Percentiles rank a stretch among this genome's conserved stretches.
phyloP scores from a whole-genome alignment of 2,797 vertebrate species.

The Nyctibius grandis region DNA sequence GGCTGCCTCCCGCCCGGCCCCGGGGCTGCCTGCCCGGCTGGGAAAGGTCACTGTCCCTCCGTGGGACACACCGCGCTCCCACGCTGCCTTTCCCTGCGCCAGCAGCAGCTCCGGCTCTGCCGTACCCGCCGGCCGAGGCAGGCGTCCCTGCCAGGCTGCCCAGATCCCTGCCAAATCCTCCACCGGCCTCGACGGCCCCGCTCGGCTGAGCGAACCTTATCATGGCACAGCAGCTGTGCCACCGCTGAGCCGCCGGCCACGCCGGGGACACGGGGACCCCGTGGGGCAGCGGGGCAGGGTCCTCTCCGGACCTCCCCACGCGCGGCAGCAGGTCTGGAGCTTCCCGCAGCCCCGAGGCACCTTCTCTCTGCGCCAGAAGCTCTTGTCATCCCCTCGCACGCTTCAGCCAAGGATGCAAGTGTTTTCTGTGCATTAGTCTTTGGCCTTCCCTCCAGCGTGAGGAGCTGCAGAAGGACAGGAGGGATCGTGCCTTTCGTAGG shows the following conservation, averaged over 20 bases:
- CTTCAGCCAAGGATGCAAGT: background rate
- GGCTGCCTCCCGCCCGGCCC: background rate
- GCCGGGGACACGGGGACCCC: background rate
- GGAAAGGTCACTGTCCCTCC: background rate
- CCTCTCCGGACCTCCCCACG: too few species aligned
- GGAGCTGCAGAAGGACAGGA: background rate
- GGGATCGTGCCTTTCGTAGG: background rate
- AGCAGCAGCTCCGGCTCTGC: background rate
- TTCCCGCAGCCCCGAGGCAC: background rate
- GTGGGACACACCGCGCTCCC: rapidly evolving
- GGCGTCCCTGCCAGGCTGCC: background rate
- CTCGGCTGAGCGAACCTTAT: background rate
- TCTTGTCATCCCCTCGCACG: background rate
- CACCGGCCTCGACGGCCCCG: background rate
- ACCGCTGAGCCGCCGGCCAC: background rate
- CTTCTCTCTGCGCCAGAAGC: rapidly evolving
- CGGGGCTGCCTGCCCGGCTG: background rate
- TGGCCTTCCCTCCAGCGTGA: background rate
- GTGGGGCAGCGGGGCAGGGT: background rate
- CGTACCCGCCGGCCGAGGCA: background rate
- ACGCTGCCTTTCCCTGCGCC: background rate
- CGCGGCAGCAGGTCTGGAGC: background rate
- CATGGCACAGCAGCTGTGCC: background rate
- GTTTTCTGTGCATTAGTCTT: background rate
- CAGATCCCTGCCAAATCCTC: background rate